Evolutionary conservation across 2,888 invertebrate genomes (phyloP).

Genomic region (Monoplex corrugatus): DNA sequence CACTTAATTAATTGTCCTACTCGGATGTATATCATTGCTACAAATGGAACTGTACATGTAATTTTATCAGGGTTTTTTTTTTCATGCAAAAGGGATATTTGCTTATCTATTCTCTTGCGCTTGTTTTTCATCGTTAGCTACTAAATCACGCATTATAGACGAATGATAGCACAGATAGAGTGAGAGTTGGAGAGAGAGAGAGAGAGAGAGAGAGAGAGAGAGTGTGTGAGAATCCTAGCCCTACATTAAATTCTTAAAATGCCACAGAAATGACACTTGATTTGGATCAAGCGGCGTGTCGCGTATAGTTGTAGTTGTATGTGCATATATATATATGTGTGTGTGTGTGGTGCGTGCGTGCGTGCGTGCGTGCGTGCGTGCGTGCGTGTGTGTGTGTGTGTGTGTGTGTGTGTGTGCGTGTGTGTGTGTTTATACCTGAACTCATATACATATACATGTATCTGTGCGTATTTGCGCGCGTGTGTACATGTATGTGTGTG

Average conservation of each 20-base stretch:
- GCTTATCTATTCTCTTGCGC: no score
- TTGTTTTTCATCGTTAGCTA: no score
- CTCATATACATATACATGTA: neutral
- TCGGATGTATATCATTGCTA: no score
- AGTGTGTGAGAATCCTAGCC: neutral
- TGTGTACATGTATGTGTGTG: constrained; percentile 13
- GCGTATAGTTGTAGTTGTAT: neutral
- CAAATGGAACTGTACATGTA: no score
- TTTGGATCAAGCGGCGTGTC: no score
- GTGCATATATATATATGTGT: neutral
- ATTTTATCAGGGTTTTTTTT: no score
- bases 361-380: neutral
- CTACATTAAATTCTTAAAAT: no score
- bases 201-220: neutral
- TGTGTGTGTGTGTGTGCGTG: neutral
- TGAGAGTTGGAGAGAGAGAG: neutral
- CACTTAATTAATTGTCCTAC: no score
- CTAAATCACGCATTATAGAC: no score
- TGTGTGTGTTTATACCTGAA: neutral
- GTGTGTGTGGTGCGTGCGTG: neutral
- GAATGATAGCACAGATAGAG: neutral
- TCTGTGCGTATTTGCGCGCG: neutral
- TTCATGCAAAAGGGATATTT: no score
- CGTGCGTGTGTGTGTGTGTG: constrained; percentile 7
- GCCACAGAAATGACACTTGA: no score